Percentiles rank a stretch among this genome's conserved stretches.
Conservation (phyloP, 2,113 vertebrate species). For the Pollachius pollachius region DNA sequence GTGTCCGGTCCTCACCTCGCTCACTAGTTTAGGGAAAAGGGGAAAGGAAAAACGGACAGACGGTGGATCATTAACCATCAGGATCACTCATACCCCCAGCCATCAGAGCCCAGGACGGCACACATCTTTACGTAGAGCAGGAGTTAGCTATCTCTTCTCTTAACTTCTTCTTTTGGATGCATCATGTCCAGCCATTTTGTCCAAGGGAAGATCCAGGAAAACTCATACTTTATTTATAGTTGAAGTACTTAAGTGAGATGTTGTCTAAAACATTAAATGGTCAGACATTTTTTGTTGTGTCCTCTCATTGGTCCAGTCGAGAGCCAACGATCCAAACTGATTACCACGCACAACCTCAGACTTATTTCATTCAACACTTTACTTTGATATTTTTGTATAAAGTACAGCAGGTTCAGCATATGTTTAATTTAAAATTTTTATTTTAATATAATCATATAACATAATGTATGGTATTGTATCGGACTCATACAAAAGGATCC, state of each 20-base stretch:
- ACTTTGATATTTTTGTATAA: too few relatives aligned
- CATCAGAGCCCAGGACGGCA: slow-evolving; percentile 2
- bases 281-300: background rate
- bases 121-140: background rate
- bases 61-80: slow-evolving; percentile 48
- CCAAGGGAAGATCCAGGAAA: background rate
- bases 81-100: slow-evolving; percentile 8
- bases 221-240: slow-evolving; percentile 3
- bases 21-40: slow-evolving; percentile 59
- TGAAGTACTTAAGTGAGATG: slow-evolving; percentile 3
- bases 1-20: slow-evolving; percentile 66
- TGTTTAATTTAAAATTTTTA: too few relatives aligned
- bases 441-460: too few relatives aligned
- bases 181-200: slow-evolving; percentile 24
- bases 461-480: too few relatives aligned
- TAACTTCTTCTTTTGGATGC: background rate
- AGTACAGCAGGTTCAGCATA: too few relatives aligned
- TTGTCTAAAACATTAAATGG: background rate
- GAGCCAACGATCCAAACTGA: background rate
- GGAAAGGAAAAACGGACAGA: slow-evolving; percentile 17
- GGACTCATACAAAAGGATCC: too few relatives aligned
- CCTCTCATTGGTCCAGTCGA: background rate
- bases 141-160: slow-evolving; percentile 17
- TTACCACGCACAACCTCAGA: too few relatives aligned
- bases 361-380: too few relatives aligned